Evolutionary conservation across 1,140 invertebrate genomes (phyloP).

Genomic region (Bombus huntii): DNA sequence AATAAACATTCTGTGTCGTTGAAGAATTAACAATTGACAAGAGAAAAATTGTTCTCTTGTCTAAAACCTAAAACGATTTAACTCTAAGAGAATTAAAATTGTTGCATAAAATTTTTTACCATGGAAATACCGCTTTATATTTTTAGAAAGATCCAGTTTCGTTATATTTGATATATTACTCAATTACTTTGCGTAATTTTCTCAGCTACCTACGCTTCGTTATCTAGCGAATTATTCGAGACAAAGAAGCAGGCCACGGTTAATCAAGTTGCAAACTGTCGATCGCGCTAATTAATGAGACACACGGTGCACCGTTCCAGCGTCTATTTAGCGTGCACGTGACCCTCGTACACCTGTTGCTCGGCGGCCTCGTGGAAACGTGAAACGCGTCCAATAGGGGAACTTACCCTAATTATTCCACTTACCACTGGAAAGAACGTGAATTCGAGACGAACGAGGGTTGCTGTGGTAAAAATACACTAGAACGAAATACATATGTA

Average conservation of each 20-base stretch:
- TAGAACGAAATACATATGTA: background rate
- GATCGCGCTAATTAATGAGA: conserved; percentile 22
- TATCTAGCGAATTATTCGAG: background rate
- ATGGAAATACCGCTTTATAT: no score
- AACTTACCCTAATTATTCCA: background rate
- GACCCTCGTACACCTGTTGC: conserved; percentile 66
- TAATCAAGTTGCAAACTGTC: background rate
- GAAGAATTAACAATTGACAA: no score
- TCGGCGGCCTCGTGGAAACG: background rate
- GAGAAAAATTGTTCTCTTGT: no score
- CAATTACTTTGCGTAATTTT: no score
- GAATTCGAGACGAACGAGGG: conserved; percentile 21
- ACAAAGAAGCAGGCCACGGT: background rate
- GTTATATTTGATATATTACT: no score
- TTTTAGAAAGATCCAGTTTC: no score
- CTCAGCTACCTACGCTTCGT: background rate
- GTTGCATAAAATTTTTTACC: no score
- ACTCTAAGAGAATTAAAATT: no score
- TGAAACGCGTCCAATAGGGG: background rate
- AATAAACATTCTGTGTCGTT: no score
- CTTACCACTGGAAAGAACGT: background rate
- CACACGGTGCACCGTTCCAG: background rate
- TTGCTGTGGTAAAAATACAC: background rate
- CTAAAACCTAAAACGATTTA: no score
- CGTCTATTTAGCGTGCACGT: conserved; percentile 5